Conservation (phyloP, 2,888 invertebrate species). For the Mythimna vitellina region DNA sequence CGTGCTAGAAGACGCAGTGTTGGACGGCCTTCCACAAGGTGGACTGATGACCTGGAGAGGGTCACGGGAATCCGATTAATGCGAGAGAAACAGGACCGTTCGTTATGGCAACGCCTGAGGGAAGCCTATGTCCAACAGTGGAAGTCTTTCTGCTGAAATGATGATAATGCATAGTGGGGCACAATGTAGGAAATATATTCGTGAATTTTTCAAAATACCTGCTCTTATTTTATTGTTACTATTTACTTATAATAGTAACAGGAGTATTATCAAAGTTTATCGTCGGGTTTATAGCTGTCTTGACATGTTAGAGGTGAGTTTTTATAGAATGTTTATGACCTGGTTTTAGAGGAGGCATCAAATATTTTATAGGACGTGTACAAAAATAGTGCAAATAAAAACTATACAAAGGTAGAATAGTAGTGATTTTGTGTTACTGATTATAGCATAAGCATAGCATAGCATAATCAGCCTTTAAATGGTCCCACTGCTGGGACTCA, state of each 20-base stretch:
- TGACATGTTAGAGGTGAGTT: constrained; percentile 44
- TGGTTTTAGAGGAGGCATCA: constrained; percentile 43
- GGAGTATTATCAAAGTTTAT: constrained; percentile 33
- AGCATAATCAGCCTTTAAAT: too few species aligned
- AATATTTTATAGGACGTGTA: constrained; percentile 35
- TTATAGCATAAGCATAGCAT: too few species aligned
- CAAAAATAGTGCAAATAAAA: constrained; percentile 19
- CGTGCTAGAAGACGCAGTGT: too few species aligned
- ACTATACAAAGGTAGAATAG: not conserved
- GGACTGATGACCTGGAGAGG: too few species aligned
- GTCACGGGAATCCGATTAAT: too few species aligned
- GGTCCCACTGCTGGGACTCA: too few species aligned
- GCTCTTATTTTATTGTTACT: not conserved
- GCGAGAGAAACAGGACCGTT: too few species aligned
- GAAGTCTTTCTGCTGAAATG: too few species aligned
- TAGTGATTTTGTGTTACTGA: not conserved
- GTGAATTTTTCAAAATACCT: not conserved
- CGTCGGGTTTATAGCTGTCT: constrained; percentile 21
- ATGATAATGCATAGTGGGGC: too few species aligned
- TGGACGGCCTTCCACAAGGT: too few species aligned
- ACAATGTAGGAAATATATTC: not conserved
- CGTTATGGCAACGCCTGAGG: too few species aligned
- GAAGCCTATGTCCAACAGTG: too few species aligned
- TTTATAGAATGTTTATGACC: constrained; percentile 47
- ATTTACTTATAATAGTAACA: constrained; percentile 7